A percentile compares a stretch with the other conserved stretches of the same genome.
Conservation (phyloP, 1,140 invertebrate genomes). For the Zaprionus taronus region DNA sequence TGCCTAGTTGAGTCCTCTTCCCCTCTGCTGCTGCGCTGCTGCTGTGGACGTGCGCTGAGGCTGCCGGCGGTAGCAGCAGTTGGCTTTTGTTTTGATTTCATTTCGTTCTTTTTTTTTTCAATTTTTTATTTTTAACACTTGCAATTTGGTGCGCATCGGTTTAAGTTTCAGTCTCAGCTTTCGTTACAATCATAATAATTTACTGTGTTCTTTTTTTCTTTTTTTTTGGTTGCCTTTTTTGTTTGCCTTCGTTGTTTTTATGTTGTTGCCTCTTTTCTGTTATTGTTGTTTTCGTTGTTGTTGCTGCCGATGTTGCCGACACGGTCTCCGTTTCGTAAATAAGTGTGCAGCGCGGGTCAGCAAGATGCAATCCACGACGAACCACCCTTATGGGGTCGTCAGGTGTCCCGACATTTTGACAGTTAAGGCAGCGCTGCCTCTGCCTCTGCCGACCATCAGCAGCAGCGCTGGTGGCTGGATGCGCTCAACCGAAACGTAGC, state of each 20-base stretch:
- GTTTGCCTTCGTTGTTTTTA: background rate
- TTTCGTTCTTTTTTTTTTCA: constrained; percentile 35
- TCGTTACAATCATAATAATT: constrained; percentile 27
- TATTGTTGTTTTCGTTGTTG: constrained; percentile 3
- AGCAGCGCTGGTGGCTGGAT: background rate
- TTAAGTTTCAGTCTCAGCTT: constrained; percentile 5
- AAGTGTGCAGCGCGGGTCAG: constrained; percentile 21
- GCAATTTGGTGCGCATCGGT: constrained; percentile 47
- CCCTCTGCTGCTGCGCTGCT: constrained; percentile 17
- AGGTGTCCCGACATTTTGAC: constrained; percentile 22
- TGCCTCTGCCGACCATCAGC: constrained; percentile 1
- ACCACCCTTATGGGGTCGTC: constrained; percentile 17
- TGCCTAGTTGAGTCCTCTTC: constrained; percentile 24
- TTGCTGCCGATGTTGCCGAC: constrained; percentile 23
- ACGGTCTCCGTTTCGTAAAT: constrained; percentile 20
- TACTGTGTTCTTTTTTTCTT: constrained; percentile 1
- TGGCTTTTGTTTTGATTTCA: constrained; percentile 46
- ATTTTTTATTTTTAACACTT: constrained; percentile 28
- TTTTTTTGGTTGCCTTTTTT: constrained; percentile 17
- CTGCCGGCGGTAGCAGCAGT: constrained; percentile 13
- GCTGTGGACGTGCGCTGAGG: background rate
- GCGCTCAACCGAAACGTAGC: constrained; percentile 27
- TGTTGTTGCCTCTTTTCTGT: background rate
- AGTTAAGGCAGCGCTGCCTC: constrained; percentile 23
- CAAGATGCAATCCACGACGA: constrained; percentile 5